Conservation (phyloP, 2,888 invertebrate species). For the Drosophila parthenogenetica region DNA sequence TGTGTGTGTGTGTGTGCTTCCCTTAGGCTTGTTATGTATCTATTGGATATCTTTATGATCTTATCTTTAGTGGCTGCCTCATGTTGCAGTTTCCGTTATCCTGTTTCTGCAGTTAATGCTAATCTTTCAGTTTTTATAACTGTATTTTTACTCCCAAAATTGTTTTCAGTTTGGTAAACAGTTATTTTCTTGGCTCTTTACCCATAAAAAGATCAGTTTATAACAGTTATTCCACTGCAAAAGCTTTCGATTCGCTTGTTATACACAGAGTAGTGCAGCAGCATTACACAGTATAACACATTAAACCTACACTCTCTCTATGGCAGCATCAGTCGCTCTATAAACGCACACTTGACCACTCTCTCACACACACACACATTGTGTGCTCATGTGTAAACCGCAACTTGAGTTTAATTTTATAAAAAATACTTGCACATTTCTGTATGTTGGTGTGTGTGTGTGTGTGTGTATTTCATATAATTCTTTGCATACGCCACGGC, state of each 20-base stretch:
- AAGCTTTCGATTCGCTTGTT: not conserved
- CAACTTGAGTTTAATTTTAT: conserved; percentile 61
- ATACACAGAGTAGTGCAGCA: not conserved
- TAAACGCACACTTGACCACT: conserved; percentile 50
- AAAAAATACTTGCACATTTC: conserved; percentile 39
- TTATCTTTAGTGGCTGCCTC: conserved; percentile 67
- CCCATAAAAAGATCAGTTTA: not conserved
- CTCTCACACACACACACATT: conserved; percentile 19
- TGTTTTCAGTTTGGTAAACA: too few relatives aligned
- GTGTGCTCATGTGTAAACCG: conserved; percentile 50
- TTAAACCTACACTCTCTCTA: not conserved
- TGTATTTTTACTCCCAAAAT: too few relatives aligned
- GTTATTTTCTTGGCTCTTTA: too few relatives aligned
- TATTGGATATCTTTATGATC: conserved; percentile 58
- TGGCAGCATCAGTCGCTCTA: conserved; percentile 46
- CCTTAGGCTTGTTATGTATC: conserved; percentile 50
- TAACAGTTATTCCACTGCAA: not conserved
- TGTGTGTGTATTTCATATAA: conserved; percentile 27
- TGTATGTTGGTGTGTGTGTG: conserved; percentile 4
- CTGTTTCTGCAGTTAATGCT: conserved; percentile 14
- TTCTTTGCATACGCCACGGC: conserved; percentile 68
- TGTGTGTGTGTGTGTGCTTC: conserved; percentile 4
- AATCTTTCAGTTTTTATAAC: conserved; percentile 23
- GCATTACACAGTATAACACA: not conserved
- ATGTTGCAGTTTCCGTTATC: conserved; percentile 54